Base-by-base conservation (phyloP, 2,797 vertebrate genomes). In the Acipenser ruthenus region DNA sequence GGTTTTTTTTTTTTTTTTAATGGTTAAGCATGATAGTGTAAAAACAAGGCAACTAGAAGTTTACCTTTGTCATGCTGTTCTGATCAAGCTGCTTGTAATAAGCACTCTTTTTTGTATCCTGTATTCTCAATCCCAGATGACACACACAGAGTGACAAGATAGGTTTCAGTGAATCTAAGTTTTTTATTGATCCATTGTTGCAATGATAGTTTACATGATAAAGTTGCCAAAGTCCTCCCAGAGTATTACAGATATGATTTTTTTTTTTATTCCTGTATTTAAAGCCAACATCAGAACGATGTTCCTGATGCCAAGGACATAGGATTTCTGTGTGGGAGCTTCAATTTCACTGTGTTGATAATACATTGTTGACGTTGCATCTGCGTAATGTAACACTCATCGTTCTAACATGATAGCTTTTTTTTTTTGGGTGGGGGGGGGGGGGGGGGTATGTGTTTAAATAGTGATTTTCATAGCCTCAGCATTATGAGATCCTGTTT, bases 181-280 rank as follows among this genome's bases (percentile, higher is more conserved):
- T 15, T 69, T 63, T 69, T 71, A 72, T 68, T 71, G 48, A 37
- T 37, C 23, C 23, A 37, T 37, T 37, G 23, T 4, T 37, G 23
- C 23, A 37, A 37, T 37, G 23, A 37, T 37, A 3, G 77, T 84
- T 81, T 72, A 75, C 77, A 73, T 53, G 50, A 65, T 58, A 69
- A 77, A 72, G 76, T 82, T 87, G 84, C 85, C 84, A 88, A 87
- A 86, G 79, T 73, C 83, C 70, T 62, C 50, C 68, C 72, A 70
- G 74, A 70, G 67, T 52, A 70, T 65, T 68, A 64, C 77, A 72
- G 64, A 68, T 73, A 73, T 61, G 67, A 66, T 69, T 62, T 37
- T 18, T 18, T 18, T 18, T 18, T 18, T 55, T 68, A 56, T 70
- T 74, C 71, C 77, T 69, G 73, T 78, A 75, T 79, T 73, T 77